These are phyloP conservation scores for Hypothenemus hampei DNA, from an alignment of 1,140 invertebrate genomes.

Conservation along the genomic window DNA sequence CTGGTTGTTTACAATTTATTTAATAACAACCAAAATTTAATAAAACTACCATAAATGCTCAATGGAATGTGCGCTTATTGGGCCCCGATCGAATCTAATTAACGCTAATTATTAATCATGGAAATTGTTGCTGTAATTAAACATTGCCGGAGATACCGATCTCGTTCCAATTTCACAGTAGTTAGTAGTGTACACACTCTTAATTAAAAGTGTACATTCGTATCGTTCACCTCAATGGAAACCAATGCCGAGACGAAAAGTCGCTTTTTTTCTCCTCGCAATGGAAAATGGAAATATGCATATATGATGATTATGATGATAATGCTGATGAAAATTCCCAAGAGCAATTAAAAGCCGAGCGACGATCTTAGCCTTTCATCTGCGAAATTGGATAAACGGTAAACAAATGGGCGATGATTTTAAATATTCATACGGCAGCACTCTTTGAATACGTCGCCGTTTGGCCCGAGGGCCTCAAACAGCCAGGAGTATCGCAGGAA, in stretches of 20 bases:
- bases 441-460: slow-evolving; percentile 24
- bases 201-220: not conserved
- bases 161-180: not conserved
- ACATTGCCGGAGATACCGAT: not conserved
- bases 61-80: too few relatives aligned
- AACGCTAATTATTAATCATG: not conserved
- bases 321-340: slow-evolving; percentile 18
- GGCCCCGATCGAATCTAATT: not conserved
- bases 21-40: slow-evolving; percentile 18
- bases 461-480: slow-evolving; percentile 12
- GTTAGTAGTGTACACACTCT: not conserved
- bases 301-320: not conserved
- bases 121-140: not conserved
- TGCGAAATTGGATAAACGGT: slow-evolving; percentile 33
- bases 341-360: slow-evolving; percentile 32
- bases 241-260: too few relatives aligned
- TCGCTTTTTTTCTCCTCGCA: too few relatives aligned
- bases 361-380: slow-evolving; percentile 30
- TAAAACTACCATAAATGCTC: not conserved
- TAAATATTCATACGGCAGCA: slow-evolving; percentile 31
- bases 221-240: too few relatives aligned
- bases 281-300: too few relatives aligned
- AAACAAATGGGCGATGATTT: slow-evolving; percentile 30
- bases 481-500: slow-evolving; percentile 4
- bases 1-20: slow-evolving; percentile 13